Conservation (phyloP, 2,113 vertebrate species). For the Corvus moneduloides region DNA sequence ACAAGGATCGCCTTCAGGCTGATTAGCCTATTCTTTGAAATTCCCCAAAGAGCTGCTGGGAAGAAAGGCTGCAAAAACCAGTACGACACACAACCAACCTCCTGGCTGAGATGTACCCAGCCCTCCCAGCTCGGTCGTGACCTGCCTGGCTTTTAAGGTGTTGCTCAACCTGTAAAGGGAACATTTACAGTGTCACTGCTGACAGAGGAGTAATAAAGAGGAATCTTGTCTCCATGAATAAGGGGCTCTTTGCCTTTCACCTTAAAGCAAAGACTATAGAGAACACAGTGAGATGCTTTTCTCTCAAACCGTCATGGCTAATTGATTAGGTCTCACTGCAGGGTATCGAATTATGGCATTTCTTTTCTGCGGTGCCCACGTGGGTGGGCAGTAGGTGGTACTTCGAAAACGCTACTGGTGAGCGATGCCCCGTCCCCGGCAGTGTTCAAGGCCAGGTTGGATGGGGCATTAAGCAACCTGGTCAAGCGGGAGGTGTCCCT, state of each 20-base stretch:
- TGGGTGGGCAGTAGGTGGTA: not conserved
- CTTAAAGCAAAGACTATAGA: not conserved
- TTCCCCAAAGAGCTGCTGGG: not conserved
- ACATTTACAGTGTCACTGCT: not conserved
- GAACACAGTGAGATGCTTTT: not conserved
- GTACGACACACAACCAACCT: accelerated
- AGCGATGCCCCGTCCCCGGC: not conserved
- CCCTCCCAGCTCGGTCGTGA: not conserved
- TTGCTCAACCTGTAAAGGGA: not conserved
- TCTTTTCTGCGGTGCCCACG: not conserved
- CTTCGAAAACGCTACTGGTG: not conserved
- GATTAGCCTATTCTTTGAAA: not conserved
- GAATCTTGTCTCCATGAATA: not conserved
- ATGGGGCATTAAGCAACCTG: not conserved
- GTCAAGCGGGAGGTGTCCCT: not conserved
- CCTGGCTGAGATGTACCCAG: not conserved
- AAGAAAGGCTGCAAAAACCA: not conserved
- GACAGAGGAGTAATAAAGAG: not conserved
- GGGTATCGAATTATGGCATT: not conserved
- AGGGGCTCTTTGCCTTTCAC: not conserved
- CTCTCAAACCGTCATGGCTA: accelerated
- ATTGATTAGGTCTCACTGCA: not conserved
- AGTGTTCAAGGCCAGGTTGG: not conserved
- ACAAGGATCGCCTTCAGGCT: not conserved
- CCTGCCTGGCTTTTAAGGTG: not conserved